Conservation (phyloP, 2,113 vertebrate genomes). For the Anguilla rostrata region DNA sequence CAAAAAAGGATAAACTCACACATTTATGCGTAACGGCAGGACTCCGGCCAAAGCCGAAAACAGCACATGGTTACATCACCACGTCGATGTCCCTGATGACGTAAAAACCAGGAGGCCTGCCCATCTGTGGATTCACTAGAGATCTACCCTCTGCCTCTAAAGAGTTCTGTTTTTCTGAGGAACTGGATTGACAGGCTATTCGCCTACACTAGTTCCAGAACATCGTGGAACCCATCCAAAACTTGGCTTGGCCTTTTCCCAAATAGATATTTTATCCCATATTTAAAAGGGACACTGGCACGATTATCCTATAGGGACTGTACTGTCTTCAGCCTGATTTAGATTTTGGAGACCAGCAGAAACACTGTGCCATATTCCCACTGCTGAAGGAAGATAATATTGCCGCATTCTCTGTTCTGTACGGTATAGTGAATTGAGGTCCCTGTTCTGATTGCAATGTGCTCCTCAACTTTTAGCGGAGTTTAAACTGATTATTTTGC, state of each 20-base stretch:
- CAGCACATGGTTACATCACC: neutral
- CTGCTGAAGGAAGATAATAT: neutral
- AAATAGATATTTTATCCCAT: constrained; percentile 31
- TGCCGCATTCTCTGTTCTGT: neutral
- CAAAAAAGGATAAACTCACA: neutral
- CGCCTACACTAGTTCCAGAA: constrained; percentile 41
- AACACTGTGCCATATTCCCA: neutral
- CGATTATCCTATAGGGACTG: neutral
- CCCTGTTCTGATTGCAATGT: too few relatives aligned
- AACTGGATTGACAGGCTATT: constrained; percentile 38
- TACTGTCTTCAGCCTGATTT: neutral
- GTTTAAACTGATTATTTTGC: too few relatives aligned
- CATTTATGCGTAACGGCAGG: neutral
- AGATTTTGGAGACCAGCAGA: neutral
- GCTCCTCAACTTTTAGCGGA: too few relatives aligned
- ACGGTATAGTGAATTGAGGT: too few relatives aligned
- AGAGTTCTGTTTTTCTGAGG: constrained; percentile 35
- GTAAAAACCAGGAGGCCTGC: neutral
- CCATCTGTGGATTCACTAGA: neutral
- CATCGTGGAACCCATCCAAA: constrained; percentile 36
- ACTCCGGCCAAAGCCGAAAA: too few relatives aligned
- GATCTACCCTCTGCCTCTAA: constrained; percentile 10
- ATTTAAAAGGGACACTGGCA: neutral
- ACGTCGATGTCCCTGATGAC: neutral
- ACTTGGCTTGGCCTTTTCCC: constrained; percentile 39